Evolutionary conservation across 2,797 vertebrate genomes (phyloP).

Genomic region (Neomorphus geoffroyi): DNA sequence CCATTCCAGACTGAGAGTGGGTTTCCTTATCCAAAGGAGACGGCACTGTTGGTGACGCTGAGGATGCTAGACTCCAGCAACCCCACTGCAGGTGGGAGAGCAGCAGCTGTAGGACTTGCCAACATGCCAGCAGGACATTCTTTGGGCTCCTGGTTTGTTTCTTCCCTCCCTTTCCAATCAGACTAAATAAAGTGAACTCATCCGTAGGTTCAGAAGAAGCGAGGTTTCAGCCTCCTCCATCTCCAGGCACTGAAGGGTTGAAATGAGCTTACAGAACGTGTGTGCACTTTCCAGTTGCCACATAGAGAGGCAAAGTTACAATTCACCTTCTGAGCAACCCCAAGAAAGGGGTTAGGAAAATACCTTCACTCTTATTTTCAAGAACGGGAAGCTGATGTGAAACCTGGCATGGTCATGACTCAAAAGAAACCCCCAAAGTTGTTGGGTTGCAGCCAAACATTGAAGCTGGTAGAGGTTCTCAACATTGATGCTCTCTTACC

Average conservation of each 20-base stretch:
- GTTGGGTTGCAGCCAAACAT: neutral
- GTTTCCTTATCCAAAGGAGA: neutral
- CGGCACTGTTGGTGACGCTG: neutral
- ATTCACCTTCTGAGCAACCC: neutral
- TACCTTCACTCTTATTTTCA: neutral
- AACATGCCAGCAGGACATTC: neutral
- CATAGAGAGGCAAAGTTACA: neutral
- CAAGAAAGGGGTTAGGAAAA: neutral
- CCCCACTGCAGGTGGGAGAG: neutral
- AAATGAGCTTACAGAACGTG: neutral
- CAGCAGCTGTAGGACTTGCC: neutral
- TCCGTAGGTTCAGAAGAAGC: neutral
- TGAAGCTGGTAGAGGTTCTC: neutral
- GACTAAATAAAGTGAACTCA: neutral
- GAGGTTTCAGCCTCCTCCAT: neutral
- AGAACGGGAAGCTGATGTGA: neutral
- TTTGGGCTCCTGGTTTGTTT: neutral
- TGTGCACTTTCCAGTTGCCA: neutral
- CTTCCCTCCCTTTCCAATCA: neutral
- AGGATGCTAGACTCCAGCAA: accelerated
- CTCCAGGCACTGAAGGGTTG: neutral
- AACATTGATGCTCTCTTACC: neutral
- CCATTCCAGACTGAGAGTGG: neutral
- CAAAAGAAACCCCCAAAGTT: neutral
- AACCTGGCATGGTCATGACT: neutral